phyloP scores from a whole-genome alignment of 64 coral and sea anemone species.

The Actinia tenebrosa region DNA sequence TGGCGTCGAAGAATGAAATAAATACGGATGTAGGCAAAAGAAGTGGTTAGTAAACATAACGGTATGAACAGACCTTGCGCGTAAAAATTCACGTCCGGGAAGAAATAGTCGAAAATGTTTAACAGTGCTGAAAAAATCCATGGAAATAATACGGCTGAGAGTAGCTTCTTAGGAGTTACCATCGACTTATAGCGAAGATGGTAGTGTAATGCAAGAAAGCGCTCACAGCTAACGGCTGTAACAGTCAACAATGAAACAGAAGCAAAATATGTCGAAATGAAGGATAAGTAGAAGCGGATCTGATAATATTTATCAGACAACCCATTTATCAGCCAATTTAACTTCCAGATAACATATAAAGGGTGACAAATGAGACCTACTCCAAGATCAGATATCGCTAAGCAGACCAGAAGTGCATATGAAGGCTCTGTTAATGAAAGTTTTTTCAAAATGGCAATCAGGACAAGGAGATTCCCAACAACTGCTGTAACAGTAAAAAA shows the following conservation, averaged over 20 bases:
- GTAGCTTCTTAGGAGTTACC: neutral
- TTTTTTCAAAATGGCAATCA: constrained; percentile 34
- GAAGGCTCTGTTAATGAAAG: neutral
- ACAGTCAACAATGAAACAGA: constrained; percentile 28
- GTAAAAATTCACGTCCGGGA: neutral
- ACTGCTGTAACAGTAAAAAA: constrained; percentile 24
- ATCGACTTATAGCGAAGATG: constrained; percentile 36
- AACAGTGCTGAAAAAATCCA: neutral
- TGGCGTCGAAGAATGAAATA: constrained; percentile 27
- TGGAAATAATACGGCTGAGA: neutral
- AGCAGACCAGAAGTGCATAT: constrained; percentile 16
- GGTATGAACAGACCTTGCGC: neutral
- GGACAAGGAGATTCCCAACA: constrained; percentile 18
- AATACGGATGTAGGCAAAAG: neutral
- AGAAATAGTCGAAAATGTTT: constrained; percentile 3
- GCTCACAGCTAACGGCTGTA: constrained; percentile 14
- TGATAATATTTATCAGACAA: constrained; percentile 1
- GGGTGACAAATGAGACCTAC: constrained; percentile 37
- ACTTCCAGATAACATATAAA: constrained; percentile 24
- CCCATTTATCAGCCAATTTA: constrained; percentile 6
- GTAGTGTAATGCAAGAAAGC: constrained; percentile 25
- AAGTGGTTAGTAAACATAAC: neutral
- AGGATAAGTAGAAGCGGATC: neutral
- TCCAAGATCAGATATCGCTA: constrained; percentile 31
- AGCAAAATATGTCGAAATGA: constrained; percentile 13